Percentiles rank a stretch among this genome's conserved stretches.
Evolutionary conservation across 1,140 invertebrate genomes (phyloP).

Genomic region (Cydia pomonella): DNA sequence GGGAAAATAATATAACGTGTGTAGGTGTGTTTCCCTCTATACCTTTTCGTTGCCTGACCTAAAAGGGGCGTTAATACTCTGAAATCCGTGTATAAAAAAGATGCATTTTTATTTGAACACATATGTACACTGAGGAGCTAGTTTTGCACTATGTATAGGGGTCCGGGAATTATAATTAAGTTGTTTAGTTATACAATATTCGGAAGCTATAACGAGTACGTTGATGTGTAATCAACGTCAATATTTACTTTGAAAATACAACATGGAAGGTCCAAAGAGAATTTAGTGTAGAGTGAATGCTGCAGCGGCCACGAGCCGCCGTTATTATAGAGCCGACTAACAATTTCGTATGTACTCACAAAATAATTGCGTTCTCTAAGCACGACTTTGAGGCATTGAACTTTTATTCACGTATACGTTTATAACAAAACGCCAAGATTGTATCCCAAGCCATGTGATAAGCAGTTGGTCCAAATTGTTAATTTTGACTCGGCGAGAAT

Average conservation of each 20-base stretch:
- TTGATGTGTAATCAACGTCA: background rate
- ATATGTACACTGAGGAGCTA: too few relatives aligned
- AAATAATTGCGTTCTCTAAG: conserved; percentile 77
- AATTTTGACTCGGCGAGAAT: background rate
- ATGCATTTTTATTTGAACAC: too few relatives aligned
- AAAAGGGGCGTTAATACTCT: too few relatives aligned
- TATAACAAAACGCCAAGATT: conserved; percentile 35
- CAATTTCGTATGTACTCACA: conserved; percentile 72
- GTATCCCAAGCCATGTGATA: conserved; percentile 11
- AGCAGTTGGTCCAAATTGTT: background rate
- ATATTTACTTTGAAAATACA: background rate
- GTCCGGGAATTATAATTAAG: too few relatives aligned
- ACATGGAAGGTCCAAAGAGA: background rate
- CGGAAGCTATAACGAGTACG: background rate
- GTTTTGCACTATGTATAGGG: too few relatives aligned
- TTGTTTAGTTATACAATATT: background rate
- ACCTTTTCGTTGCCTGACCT: too few relatives aligned
- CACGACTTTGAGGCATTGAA: conserved; percentile 71
- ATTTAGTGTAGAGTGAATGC: conserved; percentile 32
- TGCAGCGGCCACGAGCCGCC: conserved; percentile 58
- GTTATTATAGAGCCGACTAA: conserved; percentile 73
- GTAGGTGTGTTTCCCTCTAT: too few relatives aligned
- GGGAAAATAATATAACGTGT: too few relatives aligned
- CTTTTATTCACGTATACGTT: conserved; percentile 55
- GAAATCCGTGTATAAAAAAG: background rate